Conservation (phyloP, 1,140 invertebrate species). For the Himalopsyche phryganea region DNA sequence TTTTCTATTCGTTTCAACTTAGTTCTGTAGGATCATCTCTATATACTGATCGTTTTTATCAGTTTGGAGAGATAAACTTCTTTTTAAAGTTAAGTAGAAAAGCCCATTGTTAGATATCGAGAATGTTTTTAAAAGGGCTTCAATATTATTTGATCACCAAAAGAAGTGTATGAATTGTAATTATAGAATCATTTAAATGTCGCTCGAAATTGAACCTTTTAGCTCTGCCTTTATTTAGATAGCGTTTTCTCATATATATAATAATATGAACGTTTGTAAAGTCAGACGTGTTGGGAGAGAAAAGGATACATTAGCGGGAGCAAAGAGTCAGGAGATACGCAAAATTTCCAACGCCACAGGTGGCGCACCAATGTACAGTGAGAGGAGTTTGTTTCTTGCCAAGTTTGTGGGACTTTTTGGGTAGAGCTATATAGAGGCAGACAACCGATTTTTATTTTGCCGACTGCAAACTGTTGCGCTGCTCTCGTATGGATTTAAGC, state of each 20-base stretch:
- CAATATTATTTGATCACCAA: too few species aligned
- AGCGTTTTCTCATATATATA: background rate
- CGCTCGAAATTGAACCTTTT: background rate
- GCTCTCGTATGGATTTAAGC: constrained; percentile 19
- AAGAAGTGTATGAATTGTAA: too few species aligned
- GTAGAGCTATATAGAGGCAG: background rate
- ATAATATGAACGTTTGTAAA: too few species aligned
- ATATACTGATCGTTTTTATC: too few species aligned
- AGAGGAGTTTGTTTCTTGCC: constrained; percentile 4
- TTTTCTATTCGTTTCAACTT: too few species aligned
- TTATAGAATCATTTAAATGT: too few species aligned
- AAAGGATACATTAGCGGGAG: background rate
- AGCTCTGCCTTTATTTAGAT: background rate
- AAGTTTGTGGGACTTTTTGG: constrained; percentile 2
- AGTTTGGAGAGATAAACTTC: too few species aligned
- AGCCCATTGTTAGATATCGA: too few species aligned
- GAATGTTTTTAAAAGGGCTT: too few species aligned
- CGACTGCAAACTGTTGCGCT: constrained; percentile 28
- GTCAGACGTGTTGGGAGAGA: background rate
- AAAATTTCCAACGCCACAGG: constrained; percentile 34
- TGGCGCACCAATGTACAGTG: constrained; percentile 24
- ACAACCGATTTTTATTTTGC: constrained; percentile 16
- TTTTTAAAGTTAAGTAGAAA: too few species aligned
- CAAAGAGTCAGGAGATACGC: constrained; percentile 14
- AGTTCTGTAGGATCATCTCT: too few species aligned